A percentile compares a stretch with the other conserved stretches of the same genome.
Evolutionary conservation across 2,888 invertebrate species (phyloP).

Genomic region (Charanyca ferruginea): DNA sequence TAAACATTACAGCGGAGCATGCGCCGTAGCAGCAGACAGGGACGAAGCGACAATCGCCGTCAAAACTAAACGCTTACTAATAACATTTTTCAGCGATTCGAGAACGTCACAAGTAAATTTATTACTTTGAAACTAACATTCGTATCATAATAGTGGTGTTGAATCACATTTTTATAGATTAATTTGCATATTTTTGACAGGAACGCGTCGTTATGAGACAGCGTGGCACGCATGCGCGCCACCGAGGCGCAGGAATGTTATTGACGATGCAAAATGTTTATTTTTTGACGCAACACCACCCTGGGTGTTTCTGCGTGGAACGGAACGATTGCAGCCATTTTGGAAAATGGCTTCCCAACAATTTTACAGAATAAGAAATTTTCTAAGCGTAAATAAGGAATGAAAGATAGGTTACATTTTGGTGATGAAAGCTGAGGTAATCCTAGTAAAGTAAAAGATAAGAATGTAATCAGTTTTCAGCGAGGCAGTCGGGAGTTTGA

Average conservation of each 20-base stretch:
- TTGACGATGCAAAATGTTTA: conserved; percentile 91
- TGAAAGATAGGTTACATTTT: conserved; percentile 26
- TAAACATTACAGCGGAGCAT: conserved; percentile 91
- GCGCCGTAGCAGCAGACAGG: conserved; percentile 84
- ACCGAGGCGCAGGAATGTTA: conserved; percentile 80
- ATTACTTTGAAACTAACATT: conserved; percentile 73
- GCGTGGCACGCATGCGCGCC: conserved; percentile 82
- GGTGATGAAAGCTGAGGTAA: conserved; percentile 58
- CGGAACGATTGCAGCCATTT: conserved; percentile 66
- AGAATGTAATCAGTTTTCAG: conserved; percentile 82
- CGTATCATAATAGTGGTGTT: conserved; percentile 77
- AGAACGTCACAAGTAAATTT: conserved; percentile 64
- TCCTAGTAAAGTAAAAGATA: conserved; percentile 75
- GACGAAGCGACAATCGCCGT: conserved; percentile 74
- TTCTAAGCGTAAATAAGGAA: conserved; percentile 28
- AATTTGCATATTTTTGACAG: conserved; percentile 91
- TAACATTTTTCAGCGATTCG: conserved; percentile 58
- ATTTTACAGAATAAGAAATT: conserved; percentile 11
- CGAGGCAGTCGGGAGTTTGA: conserved; percentile 79
- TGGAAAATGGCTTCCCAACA: conserved; percentile 57
- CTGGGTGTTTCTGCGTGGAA: conserved; percentile 63
- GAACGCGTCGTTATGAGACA: conserved; percentile 69
- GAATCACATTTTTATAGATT: conserved; percentile 87
- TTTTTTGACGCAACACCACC: conserved; percentile 82
- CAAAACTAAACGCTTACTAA: conserved; percentile 62